Conservation (phyloP, 2,113 vertebrate genomes). For the Callocephalon fimbriatum region DNA sequence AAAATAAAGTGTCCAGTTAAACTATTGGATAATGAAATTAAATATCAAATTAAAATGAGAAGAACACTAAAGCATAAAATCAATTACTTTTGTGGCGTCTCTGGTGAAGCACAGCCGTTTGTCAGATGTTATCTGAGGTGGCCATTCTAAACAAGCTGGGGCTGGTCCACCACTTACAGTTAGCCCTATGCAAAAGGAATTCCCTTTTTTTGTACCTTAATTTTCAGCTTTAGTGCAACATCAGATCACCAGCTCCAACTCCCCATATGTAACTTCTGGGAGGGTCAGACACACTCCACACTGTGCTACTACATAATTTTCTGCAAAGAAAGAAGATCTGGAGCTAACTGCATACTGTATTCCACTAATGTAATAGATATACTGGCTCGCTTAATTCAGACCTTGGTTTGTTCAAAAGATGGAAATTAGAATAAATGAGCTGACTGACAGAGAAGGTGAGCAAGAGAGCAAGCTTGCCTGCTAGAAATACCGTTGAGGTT, state of each 20-base stretch:
- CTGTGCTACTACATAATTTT: not conserved
- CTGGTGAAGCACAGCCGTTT: not conserved
- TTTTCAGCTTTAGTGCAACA: not conserved
- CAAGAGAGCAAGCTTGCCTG: not conserved
- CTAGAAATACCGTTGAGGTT: slow-evolving; percentile 29
- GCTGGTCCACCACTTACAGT: no score
- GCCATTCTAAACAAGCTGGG: not conserved
- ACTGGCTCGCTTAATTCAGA: not conserved
- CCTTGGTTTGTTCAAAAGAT: slow-evolving; percentile 3
- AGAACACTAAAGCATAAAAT: not conserved
- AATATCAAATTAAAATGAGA: not conserved
- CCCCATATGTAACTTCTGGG: not conserved
- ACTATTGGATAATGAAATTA: not conserved
- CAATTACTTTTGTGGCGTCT: not conserved
- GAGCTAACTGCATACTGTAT: not conserved
- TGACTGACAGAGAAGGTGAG: slow-evolving; percentile 9
- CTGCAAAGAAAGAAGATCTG: not conserved
- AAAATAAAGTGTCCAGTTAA: not conserved
- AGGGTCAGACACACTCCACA: not conserved
- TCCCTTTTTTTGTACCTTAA: not conserved
- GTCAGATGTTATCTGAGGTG: not conserved
- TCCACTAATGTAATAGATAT: not conserved
- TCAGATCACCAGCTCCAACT: not conserved
- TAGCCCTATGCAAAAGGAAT: not conserved
- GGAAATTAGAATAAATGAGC: slow-evolving; percentile 44